Evolutionary conservation across 2,797 vertebrate genomes (phyloP).

Genomic region (Microctenopoma stevenorrisi): DNA sequence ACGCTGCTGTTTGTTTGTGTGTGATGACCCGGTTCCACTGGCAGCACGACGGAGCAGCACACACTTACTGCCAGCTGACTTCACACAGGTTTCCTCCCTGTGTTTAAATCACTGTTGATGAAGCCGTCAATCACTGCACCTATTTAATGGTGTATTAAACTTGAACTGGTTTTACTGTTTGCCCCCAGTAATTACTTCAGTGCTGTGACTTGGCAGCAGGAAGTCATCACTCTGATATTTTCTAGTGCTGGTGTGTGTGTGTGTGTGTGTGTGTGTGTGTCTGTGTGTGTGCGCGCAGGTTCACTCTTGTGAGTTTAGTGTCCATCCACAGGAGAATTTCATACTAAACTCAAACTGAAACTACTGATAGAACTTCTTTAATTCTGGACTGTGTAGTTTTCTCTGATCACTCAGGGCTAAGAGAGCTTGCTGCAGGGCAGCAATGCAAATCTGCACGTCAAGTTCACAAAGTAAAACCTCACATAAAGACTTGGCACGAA

Average conservation of each 20-base stretch:
- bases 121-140: constrained; percentile 9
- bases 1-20: constrained; percentile 7
- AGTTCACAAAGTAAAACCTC: neutral
- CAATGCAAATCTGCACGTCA: neutral
- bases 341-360: no score
- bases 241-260: neutral
- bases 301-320: neutral
- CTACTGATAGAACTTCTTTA: neutral
- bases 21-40: neutral
- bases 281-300: neutral
- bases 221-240: neutral
- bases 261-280: neutral
- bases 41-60: neutral
- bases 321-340: neutral
- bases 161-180: neutral
- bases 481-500: neutral
- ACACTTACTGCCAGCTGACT: neutral
- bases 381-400: neutral
- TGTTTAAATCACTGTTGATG: constrained; percentile 16
- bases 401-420: neutral
- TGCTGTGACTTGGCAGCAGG: neutral
- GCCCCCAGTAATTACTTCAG: neutral
- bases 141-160: neutral
- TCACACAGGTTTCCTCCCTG: neutral
- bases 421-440: neutral